A percentile compares a stretch with the other conserved stretches of the same genome.
These are phyloP conservation scores for Phymastichus coffea DNA, from an alignment of 1,140 invertebrate species.

Conservation along the genomic window DNA sequence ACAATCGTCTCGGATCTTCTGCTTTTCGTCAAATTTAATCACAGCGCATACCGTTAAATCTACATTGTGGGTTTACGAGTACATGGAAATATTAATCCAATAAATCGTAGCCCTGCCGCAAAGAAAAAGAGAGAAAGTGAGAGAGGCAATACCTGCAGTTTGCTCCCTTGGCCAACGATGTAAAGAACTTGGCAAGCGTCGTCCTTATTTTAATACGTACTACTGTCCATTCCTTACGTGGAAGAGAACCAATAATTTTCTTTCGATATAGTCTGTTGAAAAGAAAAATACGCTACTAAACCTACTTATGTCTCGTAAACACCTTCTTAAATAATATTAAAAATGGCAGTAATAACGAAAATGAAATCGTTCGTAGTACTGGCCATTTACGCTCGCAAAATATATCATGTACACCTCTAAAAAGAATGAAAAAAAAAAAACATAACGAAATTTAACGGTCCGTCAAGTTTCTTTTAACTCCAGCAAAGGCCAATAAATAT, in stretches of 20 bases:
- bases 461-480: conserved; percentile 33
- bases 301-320: background rate
- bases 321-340: conserved; percentile 19
- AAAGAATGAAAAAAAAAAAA: conserved; percentile 31
- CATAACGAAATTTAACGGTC: conserved; percentile 54
- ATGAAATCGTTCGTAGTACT: conserved; percentile 22
- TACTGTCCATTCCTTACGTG: too few relatives aligned
- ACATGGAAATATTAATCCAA: too few relatives aligned
- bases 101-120: too few relatives aligned
- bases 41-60: too few relatives aligned
- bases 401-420: background rate
- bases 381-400: conserved; percentile 16
- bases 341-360: conserved; percentile 14
- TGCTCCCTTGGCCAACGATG: too few relatives aligned
- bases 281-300: background rate
- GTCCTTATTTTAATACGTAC: too few relatives aligned
- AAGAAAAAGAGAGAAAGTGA: too few relatives aligned
- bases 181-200: too few relatives aligned
- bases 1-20: too few relatives aligned
- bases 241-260: background rate
- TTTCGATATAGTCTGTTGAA: background rate
- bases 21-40: too few relatives aligned
- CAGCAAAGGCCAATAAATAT: conserved; percentile 47
- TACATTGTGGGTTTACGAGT: too few relatives aligned
- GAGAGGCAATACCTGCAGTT: background rate